Base-by-base conservation (phyloP, 2,888 invertebrate genomes). In the Laspeyria flexula region DNA sequence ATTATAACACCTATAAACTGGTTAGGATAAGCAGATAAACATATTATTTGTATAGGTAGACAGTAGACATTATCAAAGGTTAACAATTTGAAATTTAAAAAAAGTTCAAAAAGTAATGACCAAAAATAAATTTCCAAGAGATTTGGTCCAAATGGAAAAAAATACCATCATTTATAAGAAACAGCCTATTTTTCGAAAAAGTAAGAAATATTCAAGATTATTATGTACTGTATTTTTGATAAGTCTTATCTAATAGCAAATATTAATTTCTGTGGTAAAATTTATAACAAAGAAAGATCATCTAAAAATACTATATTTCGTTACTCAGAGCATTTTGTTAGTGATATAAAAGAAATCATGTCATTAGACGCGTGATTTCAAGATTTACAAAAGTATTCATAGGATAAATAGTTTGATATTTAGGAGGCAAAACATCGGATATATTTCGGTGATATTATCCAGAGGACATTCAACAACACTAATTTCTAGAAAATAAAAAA, bases 291-390 rank as follows among this genome's bases (percentile, higher is more conserved):
- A 89, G 79, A 90, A 90, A 86, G 86, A 79, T 90, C 79, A 77
- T 91, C 90, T 91, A 91, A 91, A 91, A 91, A 90, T 90, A 90
- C 83, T 80, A 82, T 86, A 88, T 81, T 71, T 68, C 58, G 68
- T 71, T 75, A 65, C 70, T 70, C 77, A 77, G 74, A 61, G 68
- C 65, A 52, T 57, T 73, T 78, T 75, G 75, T 70, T 74, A 71
- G 69, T 69, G 68, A 75, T 74, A 71, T 55, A 77, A 76, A 75
- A 71, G 68, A 75, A 83, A 78, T 72, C 66, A 73, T 77, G 79
- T 74, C 73, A 46, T 60, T 77, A 66, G 77, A 85, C 79, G 77
- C 75, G 81, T 82, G 80, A 76, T 77, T 77, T 76, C 70, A 69
- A 78, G 74, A 67, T 64, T 61, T 65, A 73, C 73, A 75, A 77